phyloP scores from a whole-genome alignment of 2,113 vertebrate species.

The Stigmatopora argus region DNA sequence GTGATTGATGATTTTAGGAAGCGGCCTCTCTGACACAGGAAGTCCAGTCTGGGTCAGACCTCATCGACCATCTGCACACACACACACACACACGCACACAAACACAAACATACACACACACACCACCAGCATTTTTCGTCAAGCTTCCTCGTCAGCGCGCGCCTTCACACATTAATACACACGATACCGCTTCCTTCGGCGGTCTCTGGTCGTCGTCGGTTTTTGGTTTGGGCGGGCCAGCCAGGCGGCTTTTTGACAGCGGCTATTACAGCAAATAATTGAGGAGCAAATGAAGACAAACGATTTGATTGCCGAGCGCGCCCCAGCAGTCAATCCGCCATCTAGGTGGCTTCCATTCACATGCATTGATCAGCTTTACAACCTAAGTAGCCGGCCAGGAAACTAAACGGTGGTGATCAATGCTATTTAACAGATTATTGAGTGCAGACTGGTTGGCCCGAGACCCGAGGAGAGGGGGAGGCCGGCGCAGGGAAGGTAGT shows the following conservation, averaged over 20 bases:
- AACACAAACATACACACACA: conserved; percentile 11
- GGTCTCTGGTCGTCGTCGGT: conserved; percentile 24
- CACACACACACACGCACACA: conserved; percentile 7
- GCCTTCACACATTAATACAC: conserved; percentile 24
- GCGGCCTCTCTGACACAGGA: conserved; percentile 56
- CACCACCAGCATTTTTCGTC: background rate
- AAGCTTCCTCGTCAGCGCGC: conserved; percentile 7
- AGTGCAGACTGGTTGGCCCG: conserved; percentile 65
- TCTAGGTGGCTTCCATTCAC: conserved; percentile 72
- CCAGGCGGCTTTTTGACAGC: conserved; percentile 58
- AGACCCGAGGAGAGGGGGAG: conserved; percentile 56
- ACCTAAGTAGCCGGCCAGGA: conserved; percentile 70
- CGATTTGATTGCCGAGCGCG: conserved; percentile 64
- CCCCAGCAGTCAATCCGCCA: conserved; percentile 68
- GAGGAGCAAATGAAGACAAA: conserved; percentile 74
- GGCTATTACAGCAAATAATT: conserved; percentile 73
- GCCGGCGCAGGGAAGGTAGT: conserved; percentile 54
- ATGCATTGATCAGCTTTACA: conserved; percentile 72
- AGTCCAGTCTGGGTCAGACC: conserved; percentile 66
- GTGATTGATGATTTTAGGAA: conserved; percentile 70
- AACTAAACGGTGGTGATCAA: conserved; percentile 72
- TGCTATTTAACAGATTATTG: conserved; percentile 77
- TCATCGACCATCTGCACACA: conserved; percentile 59
- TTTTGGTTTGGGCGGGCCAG: conserved; percentile 40
- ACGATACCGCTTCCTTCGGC: conserved; percentile 31